phyloP scores from a whole-genome alignment of 1,140 invertebrate species.

The Formica exsecta region DNA sequence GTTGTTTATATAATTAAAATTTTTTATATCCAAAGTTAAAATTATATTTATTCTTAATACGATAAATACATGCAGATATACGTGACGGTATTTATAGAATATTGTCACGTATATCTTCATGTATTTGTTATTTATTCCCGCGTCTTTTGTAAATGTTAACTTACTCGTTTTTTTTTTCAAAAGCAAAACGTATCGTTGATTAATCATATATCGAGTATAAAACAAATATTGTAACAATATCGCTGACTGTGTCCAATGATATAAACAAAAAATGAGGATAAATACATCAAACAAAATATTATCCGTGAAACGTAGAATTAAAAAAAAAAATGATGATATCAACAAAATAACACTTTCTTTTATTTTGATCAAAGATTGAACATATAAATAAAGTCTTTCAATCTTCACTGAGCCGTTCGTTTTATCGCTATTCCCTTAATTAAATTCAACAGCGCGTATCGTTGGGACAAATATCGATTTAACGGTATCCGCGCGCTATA shows the following conservation, averaged over 20 bases:
- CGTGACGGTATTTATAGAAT: background rate
- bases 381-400: conserved; percentile 73
- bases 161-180: background rate
- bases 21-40: background rate
- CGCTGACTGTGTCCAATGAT: conserved; percentile 27
- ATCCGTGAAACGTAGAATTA: conserved; percentile 11
- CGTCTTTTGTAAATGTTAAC: background rate
- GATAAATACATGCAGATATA: no score
- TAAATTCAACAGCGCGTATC: conserved; percentile 20
- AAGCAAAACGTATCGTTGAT: background rate
- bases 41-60: background rate
- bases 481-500: conserved; percentile 28
- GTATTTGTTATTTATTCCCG: background rate
- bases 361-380: conserved; percentile 71
- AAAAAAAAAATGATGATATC: conserved; percentile 59
- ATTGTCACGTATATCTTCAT: background rate
- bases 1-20: background rate
- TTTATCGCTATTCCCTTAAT: conserved; percentile 1
- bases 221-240: conserved; percentile 34
- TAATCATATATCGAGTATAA: background rate
- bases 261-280: background rate
- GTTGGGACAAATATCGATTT: conserved; percentile 41
- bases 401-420: conserved; percentile 48
- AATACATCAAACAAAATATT: conserved; percentile 1
- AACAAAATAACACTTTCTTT: conserved; percentile 62